A percentile compares a stretch with the other conserved stretches of the same genome.
phyloP scores from a whole-genome alignment of 2,797 vertebrate species.

The Pantherophis alleghaniensis region DNA sequence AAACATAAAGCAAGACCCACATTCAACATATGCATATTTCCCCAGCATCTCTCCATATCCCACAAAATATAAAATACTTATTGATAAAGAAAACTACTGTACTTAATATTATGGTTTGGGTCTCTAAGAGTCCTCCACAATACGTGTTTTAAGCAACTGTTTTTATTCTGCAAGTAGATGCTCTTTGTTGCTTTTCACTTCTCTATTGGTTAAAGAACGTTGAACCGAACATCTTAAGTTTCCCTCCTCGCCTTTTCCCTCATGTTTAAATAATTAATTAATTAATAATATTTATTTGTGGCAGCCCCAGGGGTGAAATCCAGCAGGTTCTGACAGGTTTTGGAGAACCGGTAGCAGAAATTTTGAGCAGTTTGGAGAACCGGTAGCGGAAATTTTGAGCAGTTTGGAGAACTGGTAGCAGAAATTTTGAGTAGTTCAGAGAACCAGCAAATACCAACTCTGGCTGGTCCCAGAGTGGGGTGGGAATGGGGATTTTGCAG shows the following conservation, averaged over 20 bases:
- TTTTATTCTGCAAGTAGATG: background rate
- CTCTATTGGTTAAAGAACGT: background rate
- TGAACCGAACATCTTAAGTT: conserved; percentile 27
- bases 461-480: too few relatives aligned
- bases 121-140: background rate
- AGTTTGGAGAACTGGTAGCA: too few relatives aligned
- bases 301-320: too few relatives aligned
- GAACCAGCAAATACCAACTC: too few relatives aligned
- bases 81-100: background rate
- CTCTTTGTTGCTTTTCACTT: background rate
- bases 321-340: too few relatives aligned
- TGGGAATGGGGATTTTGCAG: too few relatives aligned
- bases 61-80: background rate
- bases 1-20: background rate
- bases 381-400: too few relatives aligned
- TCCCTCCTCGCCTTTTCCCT: conserved; percentile 1
- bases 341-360: too few relatives aligned
- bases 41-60: background rate
- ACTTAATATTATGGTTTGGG: background rate
- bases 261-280: background rate
- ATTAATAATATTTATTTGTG: too few relatives aligned
- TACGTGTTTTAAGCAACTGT: background rate
- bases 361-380: too few relatives aligned
- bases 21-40: background rate
- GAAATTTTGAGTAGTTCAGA: too few relatives aligned